A percentile compares a stretch with the other conserved stretches of the same genome.
These are phyloP conservation scores for Morelia viridis DNA, from an alignment of 2,797 vertebrate genomes.

Conservation along the genomic window DNA sequence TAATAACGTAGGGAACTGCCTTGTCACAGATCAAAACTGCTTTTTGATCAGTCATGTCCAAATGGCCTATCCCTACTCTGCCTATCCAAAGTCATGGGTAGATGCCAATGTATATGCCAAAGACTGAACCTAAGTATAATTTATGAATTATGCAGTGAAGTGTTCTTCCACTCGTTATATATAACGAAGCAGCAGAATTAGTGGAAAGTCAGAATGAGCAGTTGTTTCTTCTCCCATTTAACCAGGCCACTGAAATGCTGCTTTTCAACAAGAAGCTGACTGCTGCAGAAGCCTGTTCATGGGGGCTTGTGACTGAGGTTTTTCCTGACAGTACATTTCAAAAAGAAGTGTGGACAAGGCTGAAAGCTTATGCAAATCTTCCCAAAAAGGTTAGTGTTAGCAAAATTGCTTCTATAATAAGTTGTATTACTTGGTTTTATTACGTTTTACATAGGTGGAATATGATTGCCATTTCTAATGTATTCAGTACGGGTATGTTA, in stretches of 20 bases:
- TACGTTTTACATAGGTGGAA: not conserved
- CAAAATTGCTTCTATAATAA: not conserved
- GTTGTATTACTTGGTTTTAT: not conserved
- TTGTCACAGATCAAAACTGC: not conserved
- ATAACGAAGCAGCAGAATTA: not conserved
- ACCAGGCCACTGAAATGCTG: conserved; percentile 87
- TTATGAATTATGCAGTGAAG: not conserved
- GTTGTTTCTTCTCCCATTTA: conserved; percentile 23
- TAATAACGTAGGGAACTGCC: not conserved
- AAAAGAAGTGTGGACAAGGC: conserved; percentile 82
- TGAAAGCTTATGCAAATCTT: conserved; percentile 47
- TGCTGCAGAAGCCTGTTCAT: conserved; percentile 82
- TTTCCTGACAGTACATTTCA: conserved; percentile 89
- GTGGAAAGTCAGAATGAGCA: not conserved
- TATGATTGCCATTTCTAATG: not conserved
- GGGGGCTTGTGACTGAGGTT: conserved; percentile 86
- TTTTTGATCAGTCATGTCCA: not conserved
- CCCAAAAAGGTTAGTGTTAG: conserved; percentile 28
- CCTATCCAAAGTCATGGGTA: not conserved
- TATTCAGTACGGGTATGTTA: not conserved
- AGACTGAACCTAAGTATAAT: not conserved
- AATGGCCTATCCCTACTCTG: not conserved
- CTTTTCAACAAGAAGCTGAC: conserved; percentile 91
- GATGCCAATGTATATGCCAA: not conserved
- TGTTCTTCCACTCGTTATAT: not conserved